These are phyloP conservation scores for Stegostoma tigrinum DNA, from an alignment of 2,113 vertebrate genomes.

Conservation along the genomic window DNA sequence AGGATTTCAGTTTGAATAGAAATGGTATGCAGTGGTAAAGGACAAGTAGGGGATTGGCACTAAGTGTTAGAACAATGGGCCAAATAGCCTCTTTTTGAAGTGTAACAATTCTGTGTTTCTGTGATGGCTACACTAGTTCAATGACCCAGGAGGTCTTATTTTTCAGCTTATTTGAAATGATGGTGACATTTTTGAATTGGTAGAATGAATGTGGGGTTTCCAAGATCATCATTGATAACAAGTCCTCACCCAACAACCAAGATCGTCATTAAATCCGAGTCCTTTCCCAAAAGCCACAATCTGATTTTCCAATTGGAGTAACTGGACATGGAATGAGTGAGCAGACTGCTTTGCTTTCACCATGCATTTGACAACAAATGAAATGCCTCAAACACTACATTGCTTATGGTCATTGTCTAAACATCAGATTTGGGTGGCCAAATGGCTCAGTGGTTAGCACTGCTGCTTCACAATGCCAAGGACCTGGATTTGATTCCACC, in stretches of 20 bases:
- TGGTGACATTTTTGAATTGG: neutral
- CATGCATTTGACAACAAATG: neutral
- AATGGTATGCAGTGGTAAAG: no score
- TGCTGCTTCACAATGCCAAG: no score
- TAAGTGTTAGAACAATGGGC: no score
- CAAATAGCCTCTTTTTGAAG: no score
- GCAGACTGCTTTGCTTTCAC: neutral
- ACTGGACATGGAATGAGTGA: neutral
- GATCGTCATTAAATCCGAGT: neutral
- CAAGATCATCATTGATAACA: neutral
- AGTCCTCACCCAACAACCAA: neutral
- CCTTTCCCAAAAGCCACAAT: neutral
- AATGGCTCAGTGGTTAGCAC: no score
- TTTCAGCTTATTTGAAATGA: neutral
- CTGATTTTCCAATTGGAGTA: neutral
- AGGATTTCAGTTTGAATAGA: no score
- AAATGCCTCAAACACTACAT: neutral
- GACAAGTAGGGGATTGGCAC: no score
- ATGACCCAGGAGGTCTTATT: neutral
- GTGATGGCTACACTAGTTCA: no score
- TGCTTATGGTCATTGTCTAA: neutral
- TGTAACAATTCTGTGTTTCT: no score
- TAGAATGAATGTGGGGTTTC: neutral
- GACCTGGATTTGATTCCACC: no score
- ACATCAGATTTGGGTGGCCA: neutral